phyloP scores from a whole-genome alignment of 2,797 vertebrate species.

The Aplochiton taeniatus region DNA sequence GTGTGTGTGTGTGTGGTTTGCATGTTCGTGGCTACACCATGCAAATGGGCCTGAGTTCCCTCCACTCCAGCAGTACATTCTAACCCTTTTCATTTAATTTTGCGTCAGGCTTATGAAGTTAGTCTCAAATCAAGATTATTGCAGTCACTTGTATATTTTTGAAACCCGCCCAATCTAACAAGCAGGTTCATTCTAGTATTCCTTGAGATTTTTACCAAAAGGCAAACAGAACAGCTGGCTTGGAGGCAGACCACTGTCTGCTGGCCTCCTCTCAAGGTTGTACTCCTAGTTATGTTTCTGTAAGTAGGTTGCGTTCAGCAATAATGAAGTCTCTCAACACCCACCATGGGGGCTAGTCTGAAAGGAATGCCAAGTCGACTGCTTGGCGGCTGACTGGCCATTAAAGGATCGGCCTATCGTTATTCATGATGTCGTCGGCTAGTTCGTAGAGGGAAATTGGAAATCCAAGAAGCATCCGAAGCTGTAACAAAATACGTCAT shows the following conservation, averaged over 20 bases:
- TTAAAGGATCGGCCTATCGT: no score
- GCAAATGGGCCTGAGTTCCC: no score
- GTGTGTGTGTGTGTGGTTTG: slow-evolving; percentile 14
- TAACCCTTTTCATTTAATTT: not conserved
- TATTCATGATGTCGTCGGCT: no score
- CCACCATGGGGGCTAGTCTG: no score
- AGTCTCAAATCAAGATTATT: not conserved
- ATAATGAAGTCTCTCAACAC: not conserved
- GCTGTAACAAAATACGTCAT: no score
- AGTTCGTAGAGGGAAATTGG: no score
- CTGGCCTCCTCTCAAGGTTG: slow-evolving; percentile 43
- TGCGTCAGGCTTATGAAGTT: not conserved
- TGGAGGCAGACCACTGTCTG: slow-evolving; percentile 25
- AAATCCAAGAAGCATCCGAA: no score
- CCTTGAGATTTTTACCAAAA: slow-evolving; percentile 11
- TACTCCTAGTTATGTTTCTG: slow-evolving; percentile 44
- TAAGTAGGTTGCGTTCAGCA: slow-evolving; percentile 6
- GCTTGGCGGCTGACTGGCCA: no score
- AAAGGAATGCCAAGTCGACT: no score
- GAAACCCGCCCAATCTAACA: slow-evolving; percentile 4
- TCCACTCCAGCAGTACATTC: not conserved
- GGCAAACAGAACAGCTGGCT: not conserved
- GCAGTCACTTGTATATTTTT: not conserved
- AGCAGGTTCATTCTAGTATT: slow-evolving; percentile 15
- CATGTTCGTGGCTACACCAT: no score